Conservation (phyloP, 2,797 vertebrate species). For the Lindbergichthys nudifrons region DNA sequence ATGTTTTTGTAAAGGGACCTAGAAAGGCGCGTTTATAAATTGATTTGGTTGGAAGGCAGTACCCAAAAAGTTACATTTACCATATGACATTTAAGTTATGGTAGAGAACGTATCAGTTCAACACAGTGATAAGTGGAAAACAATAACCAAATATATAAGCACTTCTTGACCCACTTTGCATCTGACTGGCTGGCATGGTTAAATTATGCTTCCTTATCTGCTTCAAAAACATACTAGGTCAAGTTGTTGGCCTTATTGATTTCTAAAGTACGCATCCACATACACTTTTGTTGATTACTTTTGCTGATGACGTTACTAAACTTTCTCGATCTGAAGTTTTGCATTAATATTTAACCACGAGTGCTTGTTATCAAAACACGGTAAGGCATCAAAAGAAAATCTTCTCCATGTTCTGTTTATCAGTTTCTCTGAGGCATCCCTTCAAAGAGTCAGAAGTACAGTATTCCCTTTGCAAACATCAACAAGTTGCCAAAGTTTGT, state of each 20-base stretch:
- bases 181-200: neutral
- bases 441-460: neutral
- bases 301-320: conserved; percentile 5
- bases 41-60: neutral
- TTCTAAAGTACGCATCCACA: neutral
- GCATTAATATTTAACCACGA: neutral
- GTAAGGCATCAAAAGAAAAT: neutral
- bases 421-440: neutral
- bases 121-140: neutral
- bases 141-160: neutral
- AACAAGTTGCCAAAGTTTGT: neutral
- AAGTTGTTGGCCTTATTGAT: neutral
- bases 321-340: neutral
- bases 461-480: conserved; percentile 3
- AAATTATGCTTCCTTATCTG: neutral
- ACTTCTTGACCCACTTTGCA: neutral
- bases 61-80: neutral
- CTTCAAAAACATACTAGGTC: neutral
- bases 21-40: neutral
- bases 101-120: neutral
- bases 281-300: neutral
- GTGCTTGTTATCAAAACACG: neutral
- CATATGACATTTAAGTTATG: neutral
- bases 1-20: neutral
- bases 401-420: neutral